Evolutionary conservation across 2,113 vertebrate genomes (phyloP), one percentile per base, ranked within the genome.

Genomic region (Muscicapa adusta): DNA sequence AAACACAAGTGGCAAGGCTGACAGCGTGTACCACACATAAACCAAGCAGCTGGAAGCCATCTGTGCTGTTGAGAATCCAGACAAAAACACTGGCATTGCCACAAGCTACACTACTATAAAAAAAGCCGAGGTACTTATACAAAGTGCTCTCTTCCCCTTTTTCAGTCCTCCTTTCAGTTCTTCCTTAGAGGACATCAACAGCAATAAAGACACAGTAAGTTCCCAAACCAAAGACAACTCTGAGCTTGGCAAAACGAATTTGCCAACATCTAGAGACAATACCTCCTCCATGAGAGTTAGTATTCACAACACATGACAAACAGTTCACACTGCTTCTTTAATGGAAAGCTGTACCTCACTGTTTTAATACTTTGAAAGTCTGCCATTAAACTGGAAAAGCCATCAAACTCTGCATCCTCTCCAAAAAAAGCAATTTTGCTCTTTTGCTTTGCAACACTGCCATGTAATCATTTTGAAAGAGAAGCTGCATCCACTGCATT

Each of bases 11-110:
- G 45, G 62, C 20, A 62, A 83, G 71, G 63, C 23, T 58, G 36
- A 48, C 23, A 45, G 7, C 40, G 23, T 0, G 0, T 7, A 57
- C 8, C 9, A 40, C 45, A 61, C 2, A n/a, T 17, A 31, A 78
- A 67, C 45, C 54, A 75, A 61, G 38, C 25, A 65, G 81, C 31
- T 54, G 28, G 31, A 82, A 82, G 10, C 50, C 28, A 70, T 8
- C 33, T 65, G 3, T 10, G 18, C 16, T 79, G 31, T 28, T 72
- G 34, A 85, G 58, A 88, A 85, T 61, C 61, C 74, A 71, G 45
- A 65, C 29, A 63, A 91, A 85, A 12, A 57, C 2, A 0, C 13
- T 20, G 34, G 29, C 38, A 58, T 12, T 68, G 62, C 50, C 42
- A 91, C n/a, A 18, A 77, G 72, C 40, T 48, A 40, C n/a, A 34